phyloP scores from a whole-genome alignment of 2,797 vertebrate genomes.

The Pseudomugil gertrudae region DNA sequence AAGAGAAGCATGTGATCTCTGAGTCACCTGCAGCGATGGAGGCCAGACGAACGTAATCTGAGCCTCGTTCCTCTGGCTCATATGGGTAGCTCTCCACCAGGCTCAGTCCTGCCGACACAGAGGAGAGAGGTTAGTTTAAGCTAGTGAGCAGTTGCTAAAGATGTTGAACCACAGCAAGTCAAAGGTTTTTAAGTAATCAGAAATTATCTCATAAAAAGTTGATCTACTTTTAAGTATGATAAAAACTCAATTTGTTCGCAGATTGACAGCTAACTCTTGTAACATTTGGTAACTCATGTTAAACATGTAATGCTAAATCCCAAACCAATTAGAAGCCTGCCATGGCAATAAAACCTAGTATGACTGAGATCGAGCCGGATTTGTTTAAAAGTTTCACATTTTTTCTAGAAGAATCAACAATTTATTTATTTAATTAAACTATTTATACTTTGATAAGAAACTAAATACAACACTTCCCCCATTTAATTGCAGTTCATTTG shows the following conservation, averaged over 20 bases:
- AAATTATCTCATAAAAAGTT: not conserved
- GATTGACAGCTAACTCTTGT: too few relatives aligned
- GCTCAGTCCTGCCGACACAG: conserved; percentile 82
- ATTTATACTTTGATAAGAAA: not conserved
- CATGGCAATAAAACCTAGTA: not conserved
- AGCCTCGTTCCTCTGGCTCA: conserved; percentile 87
- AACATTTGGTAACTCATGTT: not conserved
- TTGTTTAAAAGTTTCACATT: too few relatives aligned
- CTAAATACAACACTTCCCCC: not conserved
- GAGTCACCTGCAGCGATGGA: conserved; percentile 91
- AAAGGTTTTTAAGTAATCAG: not conserved
- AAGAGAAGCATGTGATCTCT: not conserved
- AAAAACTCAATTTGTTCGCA: not conserved
- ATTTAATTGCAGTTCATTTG: not conserved
- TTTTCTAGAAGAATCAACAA: too few relatives aligned
- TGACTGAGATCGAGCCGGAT: too few relatives aligned
- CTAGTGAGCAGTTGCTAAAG: not conserved
- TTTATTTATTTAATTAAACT: too few relatives aligned
- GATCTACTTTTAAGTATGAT: not conserved
- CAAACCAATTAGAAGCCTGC: not conserved
- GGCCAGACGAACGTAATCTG: conserved; percentile 90
- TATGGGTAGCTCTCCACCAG: conserved; percentile 90
- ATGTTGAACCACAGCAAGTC: not conserved
- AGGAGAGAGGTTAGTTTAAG: conserved; percentile 3
- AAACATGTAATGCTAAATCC: not conserved